Conservation (phyloP, 2,888 invertebrate genomes). For the Acronicta leporina region DNA sequence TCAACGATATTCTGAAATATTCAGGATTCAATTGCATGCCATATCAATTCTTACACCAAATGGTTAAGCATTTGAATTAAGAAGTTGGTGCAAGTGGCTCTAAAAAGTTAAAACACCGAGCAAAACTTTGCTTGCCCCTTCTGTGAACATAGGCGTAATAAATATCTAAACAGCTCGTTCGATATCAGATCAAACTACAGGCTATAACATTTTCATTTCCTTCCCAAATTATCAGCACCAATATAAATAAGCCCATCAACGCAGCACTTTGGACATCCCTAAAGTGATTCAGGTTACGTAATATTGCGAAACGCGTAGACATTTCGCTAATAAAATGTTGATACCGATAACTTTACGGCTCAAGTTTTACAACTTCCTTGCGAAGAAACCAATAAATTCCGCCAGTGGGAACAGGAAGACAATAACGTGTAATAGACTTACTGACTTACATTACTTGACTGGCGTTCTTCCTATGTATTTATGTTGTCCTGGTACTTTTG, state of each 20-base stretch:
- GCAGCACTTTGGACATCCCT: constrained; percentile 1
- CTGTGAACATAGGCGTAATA: too few species aligned
- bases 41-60: neutral
- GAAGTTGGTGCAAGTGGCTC: too few species aligned
- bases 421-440: constrained; percentile 35
- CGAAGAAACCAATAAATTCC: constrained; percentile 52
- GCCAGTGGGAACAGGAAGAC: constrained; percentile 32
- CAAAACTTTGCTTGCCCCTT: too few species aligned
- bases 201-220: neutral
- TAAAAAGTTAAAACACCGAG: too few species aligned
- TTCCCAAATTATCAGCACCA: neutral
- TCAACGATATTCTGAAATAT: too few species aligned
- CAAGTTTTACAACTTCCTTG: constrained; percentile 60
- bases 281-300: constrained; percentile 34
- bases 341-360: constrained; percentile 61
- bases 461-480: constrained; percentile 5
- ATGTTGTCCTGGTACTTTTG: constrained; percentile 5
- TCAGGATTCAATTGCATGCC: neutral
- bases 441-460: constrained; percentile 27
- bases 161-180: too few species aligned
- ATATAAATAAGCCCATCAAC: constrained; percentile 9
- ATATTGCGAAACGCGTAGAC: constrained; percentile 35
- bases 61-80: constrained; percentile 4
- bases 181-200: too few species aligned
- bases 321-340: constrained; percentile 54